Percentiles rank a stretch among this genome's conserved stretches.
phyloP scores from a whole-genome alignment of 2,888 invertebrate genomes.

The Loripinus fragilis region DNA sequence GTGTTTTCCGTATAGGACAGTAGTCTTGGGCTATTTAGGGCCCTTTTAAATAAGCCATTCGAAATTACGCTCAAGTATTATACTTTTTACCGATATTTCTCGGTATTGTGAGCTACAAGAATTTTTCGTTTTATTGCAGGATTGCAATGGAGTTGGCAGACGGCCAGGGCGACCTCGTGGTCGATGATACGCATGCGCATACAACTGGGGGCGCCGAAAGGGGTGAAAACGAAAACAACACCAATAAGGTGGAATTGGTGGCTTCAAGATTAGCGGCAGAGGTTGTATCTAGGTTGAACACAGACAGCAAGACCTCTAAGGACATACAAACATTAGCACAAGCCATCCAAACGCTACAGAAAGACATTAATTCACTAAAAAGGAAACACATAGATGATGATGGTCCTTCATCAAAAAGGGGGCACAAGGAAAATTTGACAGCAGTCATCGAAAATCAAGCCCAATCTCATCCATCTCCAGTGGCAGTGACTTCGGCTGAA shows the following conservation, averaged over 20 bases:
- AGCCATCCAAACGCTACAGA: too few relatives aligned
- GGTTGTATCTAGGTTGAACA: not conserved
- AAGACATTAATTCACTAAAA: too few relatives aligned
- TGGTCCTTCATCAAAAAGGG: too few relatives aligned
- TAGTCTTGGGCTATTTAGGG: too few relatives aligned
- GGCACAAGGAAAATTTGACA: too few relatives aligned
- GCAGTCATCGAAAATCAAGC: too few relatives aligned
- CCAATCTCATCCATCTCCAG: not conserved
- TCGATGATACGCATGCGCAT: not conserved
- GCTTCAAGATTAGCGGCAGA: not conserved
- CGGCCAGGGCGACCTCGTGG: not conserved
- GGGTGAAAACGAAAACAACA: not conserved
- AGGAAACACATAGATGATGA: too few relatives aligned
- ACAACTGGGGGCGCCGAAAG: not conserved
- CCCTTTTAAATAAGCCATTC: not conserved
- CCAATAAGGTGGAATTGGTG: not conserved
- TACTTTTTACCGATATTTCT: not conserved
- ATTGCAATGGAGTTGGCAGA: not conserved
- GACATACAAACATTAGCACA: too few relatives aligned
- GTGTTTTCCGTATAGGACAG: too few relatives aligned
- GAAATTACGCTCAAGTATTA: too few relatives aligned
- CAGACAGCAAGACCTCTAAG: not conserved
- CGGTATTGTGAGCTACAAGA: not conserved
- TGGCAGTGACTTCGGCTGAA: not conserved
- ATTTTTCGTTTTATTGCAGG: not conserved